Evolutionary conservation across 2,113 vertebrate genomes (phyloP).

Genomic region (Monopterus albus): DNA sequence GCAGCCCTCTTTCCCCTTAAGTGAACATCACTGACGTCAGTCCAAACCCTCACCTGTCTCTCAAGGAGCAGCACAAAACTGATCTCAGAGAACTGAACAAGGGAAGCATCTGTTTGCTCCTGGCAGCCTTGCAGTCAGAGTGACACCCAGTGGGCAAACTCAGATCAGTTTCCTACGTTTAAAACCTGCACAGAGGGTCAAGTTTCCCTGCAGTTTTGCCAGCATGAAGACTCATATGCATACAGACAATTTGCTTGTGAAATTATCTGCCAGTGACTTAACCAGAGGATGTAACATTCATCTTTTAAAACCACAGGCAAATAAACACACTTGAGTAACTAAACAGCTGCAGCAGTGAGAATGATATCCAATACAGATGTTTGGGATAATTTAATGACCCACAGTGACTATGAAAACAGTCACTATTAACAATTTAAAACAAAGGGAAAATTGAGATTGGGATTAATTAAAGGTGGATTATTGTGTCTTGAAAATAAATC

Average conservation of each 20-base stretch:
- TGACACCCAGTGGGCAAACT: conserved; percentile 71
- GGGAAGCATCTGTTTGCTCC: neutral
- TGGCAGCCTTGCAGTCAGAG: conserved; percentile 39
- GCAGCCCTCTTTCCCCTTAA: neutral
- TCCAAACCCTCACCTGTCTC: conserved; percentile 28
- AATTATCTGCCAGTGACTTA: neutral
- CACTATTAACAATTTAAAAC: conserved; percentile 14
- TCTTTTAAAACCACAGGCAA: neutral
- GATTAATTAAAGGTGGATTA: conserved; percentile 53
- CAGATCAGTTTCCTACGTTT: conserved; percentile 23
- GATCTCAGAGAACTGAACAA: conserved; percentile 1
- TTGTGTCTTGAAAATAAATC: conserved; percentile 24
- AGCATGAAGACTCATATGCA: too few relatives aligned
- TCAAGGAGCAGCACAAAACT: conserved; percentile 2
- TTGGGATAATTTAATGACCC: too few relatives aligned
- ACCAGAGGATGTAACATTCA: neutral
- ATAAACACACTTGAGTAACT: neutral
- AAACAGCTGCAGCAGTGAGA: conserved; percentile 24
- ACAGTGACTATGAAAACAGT: conserved; percentile 19
- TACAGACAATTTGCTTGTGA: too few relatives aligned
- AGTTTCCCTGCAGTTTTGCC: too few relatives aligned
- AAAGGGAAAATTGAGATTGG: neutral
- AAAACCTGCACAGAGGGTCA: too few relatives aligned
- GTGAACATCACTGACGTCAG: conserved; percentile 31
- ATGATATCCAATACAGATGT: conserved; percentile 22